phyloP scores from a whole-genome alignment of 2,113 vertebrate species.

The Myrmophylax atrothorax region DNA sequence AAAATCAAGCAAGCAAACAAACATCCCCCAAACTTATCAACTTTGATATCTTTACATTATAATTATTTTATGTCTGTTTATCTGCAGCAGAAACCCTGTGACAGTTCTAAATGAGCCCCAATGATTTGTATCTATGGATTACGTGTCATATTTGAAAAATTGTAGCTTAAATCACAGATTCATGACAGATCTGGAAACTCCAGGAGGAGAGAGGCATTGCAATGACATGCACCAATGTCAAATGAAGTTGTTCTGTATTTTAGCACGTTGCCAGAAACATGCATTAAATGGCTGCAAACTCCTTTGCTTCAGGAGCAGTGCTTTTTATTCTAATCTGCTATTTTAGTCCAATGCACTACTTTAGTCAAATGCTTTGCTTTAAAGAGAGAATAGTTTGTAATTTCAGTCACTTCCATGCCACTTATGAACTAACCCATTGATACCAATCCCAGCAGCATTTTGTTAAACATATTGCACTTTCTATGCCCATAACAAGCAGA shows the following conservation, averaged over 20 bases:
- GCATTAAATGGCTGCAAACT: not conserved
- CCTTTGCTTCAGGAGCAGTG: not conserved
- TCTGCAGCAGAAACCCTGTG: constrained; percentile 3
- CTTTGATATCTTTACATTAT: constrained; percentile 17
- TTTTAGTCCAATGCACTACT: not conserved
- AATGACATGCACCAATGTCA: not conserved
- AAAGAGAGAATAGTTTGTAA: not conserved
- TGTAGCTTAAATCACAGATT: constrained; percentile 59
- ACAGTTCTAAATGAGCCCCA: not conserved
- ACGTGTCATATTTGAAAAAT: constrained; percentile 62
- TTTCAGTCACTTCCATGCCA: not conserved
- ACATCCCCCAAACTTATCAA: not conserved
- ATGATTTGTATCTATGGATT: constrained; percentile 74
- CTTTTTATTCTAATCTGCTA: not conserved
- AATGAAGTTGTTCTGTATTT: not conserved
- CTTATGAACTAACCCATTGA: not conserved
- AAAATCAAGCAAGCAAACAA: not conserved
- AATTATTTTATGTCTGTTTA: constrained; percentile 67
- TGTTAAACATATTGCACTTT: not conserved
- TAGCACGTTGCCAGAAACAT: not conserved
- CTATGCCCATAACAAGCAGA: not conserved
- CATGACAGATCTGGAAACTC: constrained; percentile 35
- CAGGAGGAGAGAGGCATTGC: not conserved
- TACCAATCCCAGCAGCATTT: not conserved
- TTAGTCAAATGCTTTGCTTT: not conserved